Evolutionary conservation across 2,888 invertebrate genomes (phyloP).

Genomic region (Kryphioiulus occultus): DNA sequence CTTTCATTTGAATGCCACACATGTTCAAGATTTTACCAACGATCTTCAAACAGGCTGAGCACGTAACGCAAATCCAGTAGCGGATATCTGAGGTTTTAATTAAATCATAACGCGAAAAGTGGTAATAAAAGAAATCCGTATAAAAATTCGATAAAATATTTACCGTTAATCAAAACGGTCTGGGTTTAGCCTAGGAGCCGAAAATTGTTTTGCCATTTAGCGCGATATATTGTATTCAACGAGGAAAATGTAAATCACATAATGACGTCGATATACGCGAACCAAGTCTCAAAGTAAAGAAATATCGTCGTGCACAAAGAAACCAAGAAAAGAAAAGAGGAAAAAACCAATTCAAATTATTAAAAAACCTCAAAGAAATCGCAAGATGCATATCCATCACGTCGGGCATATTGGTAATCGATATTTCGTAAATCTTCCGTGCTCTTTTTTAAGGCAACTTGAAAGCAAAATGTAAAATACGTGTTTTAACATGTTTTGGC

Average conservation of each 20-base stretch:
- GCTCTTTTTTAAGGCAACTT: too few relatives aligned
- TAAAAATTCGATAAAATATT: background rate
- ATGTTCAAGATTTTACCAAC: background rate
- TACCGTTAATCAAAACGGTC: background rate
- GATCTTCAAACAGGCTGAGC: background rate
- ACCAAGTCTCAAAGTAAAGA: background rate
- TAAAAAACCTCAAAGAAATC: background rate
- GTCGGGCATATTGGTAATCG: background rate
- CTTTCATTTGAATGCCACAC: background rate
- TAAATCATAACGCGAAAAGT: slow-evolving; percentile 16
- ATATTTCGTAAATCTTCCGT: background rate
- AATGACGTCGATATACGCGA: background rate
- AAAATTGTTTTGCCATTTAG: slow-evolving; percentile 1
- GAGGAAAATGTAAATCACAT: background rate
- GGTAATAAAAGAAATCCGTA: background rate
- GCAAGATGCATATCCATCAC: background rate
- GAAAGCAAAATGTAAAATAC: too few relatives aligned
- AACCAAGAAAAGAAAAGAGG: background rate
- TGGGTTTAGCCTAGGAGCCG: background rate
- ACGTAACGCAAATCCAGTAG: background rate
- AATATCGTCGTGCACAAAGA: background rate
- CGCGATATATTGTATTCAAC: background rate
- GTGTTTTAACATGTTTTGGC: too few relatives aligned
- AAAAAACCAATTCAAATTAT: slow-evolving; percentile 2
- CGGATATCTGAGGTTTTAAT: background rate